A percentile compares a stretch with the other conserved stretches of the same genome.
These are phyloP conservation scores for Acleris emargana DNA, from an alignment of 2,888 invertebrate species.

Conservation along the genomic window DNA sequence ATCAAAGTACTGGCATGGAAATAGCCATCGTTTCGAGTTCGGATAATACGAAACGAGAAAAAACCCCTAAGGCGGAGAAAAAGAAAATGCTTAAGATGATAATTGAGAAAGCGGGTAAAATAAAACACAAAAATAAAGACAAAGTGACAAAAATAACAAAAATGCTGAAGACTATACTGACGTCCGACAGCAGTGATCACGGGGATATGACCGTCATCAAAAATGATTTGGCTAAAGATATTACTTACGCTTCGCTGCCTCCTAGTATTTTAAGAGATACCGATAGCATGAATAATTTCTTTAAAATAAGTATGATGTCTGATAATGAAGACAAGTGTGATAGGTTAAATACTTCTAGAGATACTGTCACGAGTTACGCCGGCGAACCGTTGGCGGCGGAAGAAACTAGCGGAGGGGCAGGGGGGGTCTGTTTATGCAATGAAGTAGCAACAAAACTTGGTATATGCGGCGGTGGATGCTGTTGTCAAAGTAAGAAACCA, in stretches of 20 bases:
- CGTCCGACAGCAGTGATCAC: slow-evolving; percentile 58
- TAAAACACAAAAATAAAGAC: slow-evolving; percentile 50
- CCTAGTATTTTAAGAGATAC: slow-evolving; percentile 53
- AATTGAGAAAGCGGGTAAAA: slow-evolving; percentile 52
- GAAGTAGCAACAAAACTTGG: slow-evolving; percentile 55
- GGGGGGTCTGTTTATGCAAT: slow-evolving; percentile 56
- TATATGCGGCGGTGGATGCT: slow-evolving; percentile 45
- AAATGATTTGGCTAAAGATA: slow-evolving; percentile 52
- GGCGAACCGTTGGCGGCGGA: slow-evolving; percentile 30
- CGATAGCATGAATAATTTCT: slow-evolving; percentile 60
- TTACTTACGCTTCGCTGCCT: slow-evolving; percentile 53
- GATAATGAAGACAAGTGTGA: slow-evolving; percentile 31
- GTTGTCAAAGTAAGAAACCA: slow-evolving; percentile 44
- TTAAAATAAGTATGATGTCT: slow-evolving; percentile 43
- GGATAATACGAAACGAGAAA: slow-evolving; percentile 38
- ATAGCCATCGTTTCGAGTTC: background rate
- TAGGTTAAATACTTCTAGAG: slow-evolving; percentile 47
- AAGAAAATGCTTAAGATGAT: slow-evolving; percentile 59
- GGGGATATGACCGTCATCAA: slow-evolving; percentile 46
- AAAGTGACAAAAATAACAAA: slow-evolving; percentile 53
- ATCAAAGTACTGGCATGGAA: background rate
- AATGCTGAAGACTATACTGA: slow-evolving; percentile 59
- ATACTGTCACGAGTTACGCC: slow-evolving; percentile 46
- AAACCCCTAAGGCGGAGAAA: slow-evolving; percentile 52
- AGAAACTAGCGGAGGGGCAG: slow-evolving; percentile 8